Evolutionary conservation across 2,888 invertebrate genomes (phyloP).

Genomic region (Tigriopus californicus): DNA sequence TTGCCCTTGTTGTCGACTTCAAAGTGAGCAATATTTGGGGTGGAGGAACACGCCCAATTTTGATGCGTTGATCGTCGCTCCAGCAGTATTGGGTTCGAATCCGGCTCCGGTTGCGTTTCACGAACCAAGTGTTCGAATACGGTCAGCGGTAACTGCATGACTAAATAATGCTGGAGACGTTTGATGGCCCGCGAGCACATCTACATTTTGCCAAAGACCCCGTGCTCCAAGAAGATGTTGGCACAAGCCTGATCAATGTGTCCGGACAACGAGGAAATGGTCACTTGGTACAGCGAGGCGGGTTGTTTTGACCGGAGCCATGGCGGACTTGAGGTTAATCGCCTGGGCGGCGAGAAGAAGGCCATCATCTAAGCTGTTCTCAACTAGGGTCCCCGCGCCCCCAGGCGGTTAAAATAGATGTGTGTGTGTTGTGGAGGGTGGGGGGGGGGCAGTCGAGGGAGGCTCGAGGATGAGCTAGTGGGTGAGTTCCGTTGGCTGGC

Average conservation of each 20-base stretch:
- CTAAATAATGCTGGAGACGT: neutral
- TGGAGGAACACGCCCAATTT: conserved; percentile 1
- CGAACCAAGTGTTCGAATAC: conserved; percentile 6
- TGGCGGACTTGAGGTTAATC: no score
- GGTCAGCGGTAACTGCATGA: neutral
- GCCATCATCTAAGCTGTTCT: no score
- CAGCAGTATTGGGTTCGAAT: neutral
- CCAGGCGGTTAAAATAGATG: no score
- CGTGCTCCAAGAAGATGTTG: conserved; percentile 9
- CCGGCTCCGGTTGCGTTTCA: conserved; percentile 1
- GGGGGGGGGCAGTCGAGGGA: no score
- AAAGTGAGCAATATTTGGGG: neutral
- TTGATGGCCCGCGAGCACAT: conserved; percentile 2
- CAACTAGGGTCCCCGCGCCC: no score
- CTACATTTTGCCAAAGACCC: conserved; percentile 1
- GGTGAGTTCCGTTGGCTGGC: no score
- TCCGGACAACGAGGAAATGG: neutral
- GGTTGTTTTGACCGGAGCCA: conserved; percentile 1
- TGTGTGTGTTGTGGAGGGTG: no score
- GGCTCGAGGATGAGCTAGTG: no score
- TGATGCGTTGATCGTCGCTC: conserved; percentile 10
- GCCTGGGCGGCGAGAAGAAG: no score
- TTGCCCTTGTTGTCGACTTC: conserved; percentile 7
- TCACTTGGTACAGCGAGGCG: neutral
- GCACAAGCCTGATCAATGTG: neutral